Evolutionary conservation across 2,797 vertebrate species (phyloP).

Genomic region (Agapornis canus): DNA sequence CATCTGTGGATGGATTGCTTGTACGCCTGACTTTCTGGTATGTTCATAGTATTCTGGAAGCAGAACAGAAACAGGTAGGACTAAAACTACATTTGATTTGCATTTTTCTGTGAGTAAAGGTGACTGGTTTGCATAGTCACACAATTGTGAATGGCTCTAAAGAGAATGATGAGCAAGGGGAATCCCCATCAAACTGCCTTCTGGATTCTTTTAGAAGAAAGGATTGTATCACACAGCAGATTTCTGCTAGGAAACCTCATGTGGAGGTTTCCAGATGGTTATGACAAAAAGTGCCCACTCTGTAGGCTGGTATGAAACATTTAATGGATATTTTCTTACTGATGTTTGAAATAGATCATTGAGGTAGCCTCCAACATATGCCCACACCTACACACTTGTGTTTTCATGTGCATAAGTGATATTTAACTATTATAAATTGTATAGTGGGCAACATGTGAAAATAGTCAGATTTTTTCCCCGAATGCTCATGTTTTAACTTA

Average conservation of each 20-base stretch:
- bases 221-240: not conserved
- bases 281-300: constrained; percentile 26
- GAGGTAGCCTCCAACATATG: not conserved
- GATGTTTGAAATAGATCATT: not conserved
- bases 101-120: constrained; percentile 59
- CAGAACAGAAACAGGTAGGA: constrained; percentile 66
- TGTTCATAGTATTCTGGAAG: constrained; percentile 29
- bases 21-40: constrained; percentile 23
- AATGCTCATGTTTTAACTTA: not conserved
- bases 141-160: constrained; percentile 2
- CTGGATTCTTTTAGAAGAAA: constrained; percentile 41
- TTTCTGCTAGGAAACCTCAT: constrained; percentile 22
- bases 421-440: not conserved
- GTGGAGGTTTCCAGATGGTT: constrained; percentile 18
- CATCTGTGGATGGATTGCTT: not conserved
- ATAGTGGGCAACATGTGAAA: not conserved
- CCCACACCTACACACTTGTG: not conserved
- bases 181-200: constrained; percentile 61
- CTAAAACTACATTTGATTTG: constrained; percentile 35
- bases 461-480: fast-evolving
- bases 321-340: constrained; percentile 2
- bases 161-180: constrained; percentile 38
- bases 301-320: not conserved
- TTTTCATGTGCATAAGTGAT: fast-evolving
- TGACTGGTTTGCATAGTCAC: constrained; percentile 56